Evolutionary conservation across 2,888 invertebrate species (phyloP), one percentile per base, ranked within the genome.

Genomic region (Anarsia innoxiella): DNA sequence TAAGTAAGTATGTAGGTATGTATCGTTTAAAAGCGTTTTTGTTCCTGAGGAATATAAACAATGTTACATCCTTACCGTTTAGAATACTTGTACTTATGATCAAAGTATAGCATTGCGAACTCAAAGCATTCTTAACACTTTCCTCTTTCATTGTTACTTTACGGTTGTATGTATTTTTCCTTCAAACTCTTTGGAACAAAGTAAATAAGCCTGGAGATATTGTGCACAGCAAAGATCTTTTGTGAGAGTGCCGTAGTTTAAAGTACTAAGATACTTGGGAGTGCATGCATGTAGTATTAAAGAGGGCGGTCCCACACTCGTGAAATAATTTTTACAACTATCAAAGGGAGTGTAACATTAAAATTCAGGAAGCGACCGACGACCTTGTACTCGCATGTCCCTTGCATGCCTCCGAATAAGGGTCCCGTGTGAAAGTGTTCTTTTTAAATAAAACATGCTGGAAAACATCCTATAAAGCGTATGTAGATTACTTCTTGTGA

Each of bases 281-380:
- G 8, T 19, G 19, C 8, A 8, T 19, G 19, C 19, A 19, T 8
- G 19, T 19, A 8, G 3, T 19, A 19, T 19, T n/a, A n/a, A n/a
- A n/a, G 19, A 19, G 8, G 19, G 19, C 19, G 19, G 3, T 3
- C 19, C 19, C 19, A 19, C 8, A 8, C 57, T 68, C 51, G 57
- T 56, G 60, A 66, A 74, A 75, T 73, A 65, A 73, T 76, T 75
- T 77, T 74, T 72, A 76, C 65, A 74, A 76, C 72, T 75, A 72
- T 73, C 74, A 73, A 75, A 76, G 75, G 72, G 66, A 67, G 64
- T 56, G 65, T 69, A 57, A 56, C 70, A 78, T 80, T 78, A 75
- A 80, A 73, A 82, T 82, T 78, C 74, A 73, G 64, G 65, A 67
- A 70, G 68, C 70, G 69, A 68, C 62, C 67, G 66, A 59, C 65